These are phyloP conservation scores for Brienomyrus brachyistius DNA, from an alignment of 2,113 vertebrate species.

Conservation along the genomic window DNA sequence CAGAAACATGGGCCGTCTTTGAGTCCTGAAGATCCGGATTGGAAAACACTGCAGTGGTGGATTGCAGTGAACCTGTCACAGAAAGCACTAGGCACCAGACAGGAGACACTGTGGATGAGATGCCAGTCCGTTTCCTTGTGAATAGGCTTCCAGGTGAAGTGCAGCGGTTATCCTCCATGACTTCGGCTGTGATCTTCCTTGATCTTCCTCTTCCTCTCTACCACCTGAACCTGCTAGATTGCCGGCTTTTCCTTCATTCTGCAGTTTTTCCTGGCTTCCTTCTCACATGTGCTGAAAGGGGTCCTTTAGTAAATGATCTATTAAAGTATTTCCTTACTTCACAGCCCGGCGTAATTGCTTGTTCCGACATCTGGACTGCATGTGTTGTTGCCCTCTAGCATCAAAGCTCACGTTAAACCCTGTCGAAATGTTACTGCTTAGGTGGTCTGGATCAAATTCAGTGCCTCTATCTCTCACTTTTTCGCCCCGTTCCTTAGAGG, in stretches of 20 bases:
- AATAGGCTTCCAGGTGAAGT: background rate
- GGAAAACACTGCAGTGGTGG: background rate
- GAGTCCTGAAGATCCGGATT: background rate
- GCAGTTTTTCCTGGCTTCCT: conserved; percentile 15
- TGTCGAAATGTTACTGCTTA: conserved; percentile 10
- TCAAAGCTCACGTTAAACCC: conserved; percentile 18
- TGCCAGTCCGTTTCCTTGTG: background rate
- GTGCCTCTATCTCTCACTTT: background rate
- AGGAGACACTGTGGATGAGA: background rate
- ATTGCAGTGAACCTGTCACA: background rate
- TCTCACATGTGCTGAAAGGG: conserved; percentile 22
- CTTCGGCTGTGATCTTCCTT: background rate
- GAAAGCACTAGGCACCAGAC: background rate
- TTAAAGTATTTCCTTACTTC: conserved; percentile 22
- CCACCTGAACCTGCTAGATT: conserved; percentile 18
- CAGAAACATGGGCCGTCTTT: background rate
- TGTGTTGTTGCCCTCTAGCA: conserved; percentile 17
- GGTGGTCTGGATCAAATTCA: conserved; percentile 11
- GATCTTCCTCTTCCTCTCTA: background rate
- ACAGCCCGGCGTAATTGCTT: conserved; percentile 21
- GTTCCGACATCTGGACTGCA: conserved; percentile 17
- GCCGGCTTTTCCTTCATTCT: conserved; percentile 21
- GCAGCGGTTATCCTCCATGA: background rate
- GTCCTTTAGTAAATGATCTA: conserved; percentile 22
- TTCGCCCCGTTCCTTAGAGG: background rate